Conservation (phyloP, 92 coral and sea anemone genomes). For the Epizoanthus illoricatus region DNA sequence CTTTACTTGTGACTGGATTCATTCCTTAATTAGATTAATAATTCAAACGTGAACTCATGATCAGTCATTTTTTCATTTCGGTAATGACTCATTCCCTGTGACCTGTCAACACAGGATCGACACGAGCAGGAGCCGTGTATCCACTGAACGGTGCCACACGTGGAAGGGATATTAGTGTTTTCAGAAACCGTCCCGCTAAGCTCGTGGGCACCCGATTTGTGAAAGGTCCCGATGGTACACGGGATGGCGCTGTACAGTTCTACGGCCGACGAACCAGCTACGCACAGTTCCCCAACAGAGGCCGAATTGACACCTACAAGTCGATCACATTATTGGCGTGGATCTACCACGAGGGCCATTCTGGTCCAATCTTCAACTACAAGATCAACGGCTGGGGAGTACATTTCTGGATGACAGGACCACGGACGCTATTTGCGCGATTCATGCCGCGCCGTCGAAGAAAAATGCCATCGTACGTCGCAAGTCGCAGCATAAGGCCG, state of each 20-base stretch:
- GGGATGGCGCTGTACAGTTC: constrained; percentile 15
- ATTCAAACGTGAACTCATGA: too few species aligned
- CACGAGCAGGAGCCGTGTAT: constrained; percentile 14
- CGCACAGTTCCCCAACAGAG: constrained; percentile 24
- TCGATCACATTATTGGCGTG: constrained; percentile 26
- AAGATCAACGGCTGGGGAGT: constrained; percentile 8
- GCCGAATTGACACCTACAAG: neutral
- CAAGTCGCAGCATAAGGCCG: neutral
- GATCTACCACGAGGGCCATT: constrained; percentile 7
- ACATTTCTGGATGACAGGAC: neutral
- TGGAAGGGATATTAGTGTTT: constrained; percentile 20
- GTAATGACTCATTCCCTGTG: too few species aligned
- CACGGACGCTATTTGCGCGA: constrained; percentile 4
- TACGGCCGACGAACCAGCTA: constrained; percentile 14
- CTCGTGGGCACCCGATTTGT: neutral
- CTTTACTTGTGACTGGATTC: too few species aligned
- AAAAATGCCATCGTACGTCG: neutral
- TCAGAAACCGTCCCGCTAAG: constrained; percentile 11
- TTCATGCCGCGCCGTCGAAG: constrained; percentile 17
- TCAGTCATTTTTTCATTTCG: too few species aligned
- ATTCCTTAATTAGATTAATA: too few species aligned
- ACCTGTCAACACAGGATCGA: neutral
- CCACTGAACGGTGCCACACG: constrained; percentile 6
- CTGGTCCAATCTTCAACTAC: constrained; percentile 33
- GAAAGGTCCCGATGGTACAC: constrained; percentile 23